Base-by-base conservation (phyloP, 2,888 invertebrate genomes). In the Prosapia bicincta region DNA sequence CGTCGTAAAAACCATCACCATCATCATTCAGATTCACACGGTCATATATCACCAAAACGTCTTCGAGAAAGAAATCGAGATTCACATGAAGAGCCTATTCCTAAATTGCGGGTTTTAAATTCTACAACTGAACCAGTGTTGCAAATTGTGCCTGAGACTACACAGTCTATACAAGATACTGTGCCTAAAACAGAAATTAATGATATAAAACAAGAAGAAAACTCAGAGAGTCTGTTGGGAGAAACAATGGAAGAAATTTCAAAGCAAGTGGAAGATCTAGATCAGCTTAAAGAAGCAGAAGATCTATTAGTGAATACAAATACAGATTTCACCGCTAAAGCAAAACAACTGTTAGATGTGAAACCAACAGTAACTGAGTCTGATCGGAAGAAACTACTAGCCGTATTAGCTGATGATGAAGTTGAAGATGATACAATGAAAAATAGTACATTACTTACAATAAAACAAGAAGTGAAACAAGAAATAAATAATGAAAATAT, bases 301-400 rank as follows among this genome's bases (percentile, higher is more conserved):
- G 81, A 81, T 24, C 72, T 82, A 26, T 70, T 82, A n/a, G 78
- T 79, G 54, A 80, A 80, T 70, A 82, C 81, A 26, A 79, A 80
- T 72, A 78, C 80, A 32, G 81, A 82, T 77, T 81, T 81, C 77
- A 80, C 75, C 76, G 73, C 78, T 26, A 78, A 80, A 28, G 78
- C 79, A 26, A 79, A 79, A 72, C 80, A 80, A 71, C 72, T 82
- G 3, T 75, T 80, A 30, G 80, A 81, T 75, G 80, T 81, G 43
- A 79, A 65, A 23, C 20, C 71, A 20, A 74, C 32, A 24, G 71
- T 23, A 69, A 74, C 72, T 26, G 77, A 71, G 13, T 28, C 70
- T n/a, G 76, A 75, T 65, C 74, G 68, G 66, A 73, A 77, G 43
- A 77, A 76, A 43, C 28, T 75, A 28, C 43, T 76, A 67, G 72